A percentile compares a stretch with the other conserved stretches of the same genome.
Conservation (phyloP, 2,797 vertebrate genomes). For the Aeoliscus strigatus region DNA sequence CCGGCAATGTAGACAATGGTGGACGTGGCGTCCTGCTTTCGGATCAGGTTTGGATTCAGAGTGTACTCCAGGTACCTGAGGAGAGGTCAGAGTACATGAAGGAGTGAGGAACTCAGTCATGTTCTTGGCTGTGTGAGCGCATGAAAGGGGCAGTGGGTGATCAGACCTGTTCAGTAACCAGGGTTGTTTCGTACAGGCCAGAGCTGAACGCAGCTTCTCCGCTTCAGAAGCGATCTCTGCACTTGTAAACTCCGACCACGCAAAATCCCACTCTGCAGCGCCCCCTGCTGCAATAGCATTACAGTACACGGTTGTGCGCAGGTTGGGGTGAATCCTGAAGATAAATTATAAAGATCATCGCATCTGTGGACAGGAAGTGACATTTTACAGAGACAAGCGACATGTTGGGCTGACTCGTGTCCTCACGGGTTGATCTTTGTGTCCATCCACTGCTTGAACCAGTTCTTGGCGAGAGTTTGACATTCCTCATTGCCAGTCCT, state of each 20-base stretch:
- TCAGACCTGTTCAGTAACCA: conserved; percentile 87
- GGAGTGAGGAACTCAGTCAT: too few relatives aligned
- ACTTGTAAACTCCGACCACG: conserved; percentile 67
- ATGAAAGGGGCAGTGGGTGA: too few relatives aligned
- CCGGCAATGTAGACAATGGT: conserved; percentile 83
- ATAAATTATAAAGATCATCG: background rate
- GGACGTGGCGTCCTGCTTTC: conserved; percentile 87
- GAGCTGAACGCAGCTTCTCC: conserved; percentile 80
- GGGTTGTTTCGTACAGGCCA: conserved; percentile 79
- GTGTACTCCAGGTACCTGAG: conserved; percentile 82
- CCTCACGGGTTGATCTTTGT: conserved; percentile 56
- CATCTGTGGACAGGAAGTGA: background rate
- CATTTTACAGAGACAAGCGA: background rate
- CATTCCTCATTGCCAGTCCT: conserved; percentile 69
- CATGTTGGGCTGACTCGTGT: background rate
- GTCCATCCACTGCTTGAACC: conserved; percentile 61
- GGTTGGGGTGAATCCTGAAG: conserved; percentile 82
- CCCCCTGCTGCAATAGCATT: conserved; percentile 80
- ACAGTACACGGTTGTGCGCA: conserved; percentile 87
- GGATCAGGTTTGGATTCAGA: conserved; percentile 70
- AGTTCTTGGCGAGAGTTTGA: background rate
- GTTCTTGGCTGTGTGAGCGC: too few relatives aligned
- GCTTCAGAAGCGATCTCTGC: conserved; percentile 77
- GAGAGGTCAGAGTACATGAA: background rate
- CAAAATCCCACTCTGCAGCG: conserved; percentile 80